phyloP scores from a whole-genome alignment of 1,140 invertebrate species.

The Drosophila guanche region DNA sequence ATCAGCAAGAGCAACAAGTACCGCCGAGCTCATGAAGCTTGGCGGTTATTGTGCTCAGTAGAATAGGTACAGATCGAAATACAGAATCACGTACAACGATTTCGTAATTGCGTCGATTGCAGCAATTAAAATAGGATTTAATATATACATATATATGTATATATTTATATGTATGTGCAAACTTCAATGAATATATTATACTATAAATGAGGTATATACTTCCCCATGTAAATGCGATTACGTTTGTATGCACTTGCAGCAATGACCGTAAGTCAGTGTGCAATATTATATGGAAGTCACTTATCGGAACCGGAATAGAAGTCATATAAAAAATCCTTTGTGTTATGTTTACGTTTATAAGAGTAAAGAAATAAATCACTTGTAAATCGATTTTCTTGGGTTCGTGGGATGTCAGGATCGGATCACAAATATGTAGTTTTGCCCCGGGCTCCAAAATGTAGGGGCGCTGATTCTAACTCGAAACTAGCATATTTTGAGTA shows the following conservation, averaged over 20 bases:
- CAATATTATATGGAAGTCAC: constrained; percentile 31
- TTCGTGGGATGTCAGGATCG: not conserved
- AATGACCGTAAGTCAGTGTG: constrained; percentile 10
- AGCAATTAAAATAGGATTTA: constrained; percentile 38
- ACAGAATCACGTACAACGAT: constrained; percentile 53
- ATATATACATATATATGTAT: constrained; percentile 40
- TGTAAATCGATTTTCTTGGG: not conserved
- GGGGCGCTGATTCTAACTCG: too few species aligned
- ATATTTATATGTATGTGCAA: constrained; percentile 37
- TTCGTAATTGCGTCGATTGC: constrained; percentile 28
- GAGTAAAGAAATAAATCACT: constrained; percentile 29
- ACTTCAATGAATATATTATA: constrained; percentile 1
- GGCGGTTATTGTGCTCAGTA: not conserved
- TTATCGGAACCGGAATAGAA: constrained; percentile 14
- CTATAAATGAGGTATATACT: constrained; percentile 1
- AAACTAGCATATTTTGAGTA: too few species aligned
- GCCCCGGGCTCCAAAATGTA: too few species aligned
- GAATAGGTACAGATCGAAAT: not conserved
- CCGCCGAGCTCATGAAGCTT: constrained; percentile 31
- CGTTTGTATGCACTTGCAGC: constrained; percentile 28
- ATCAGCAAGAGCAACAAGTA: constrained; percentile 34
- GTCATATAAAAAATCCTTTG: constrained; percentile 29
- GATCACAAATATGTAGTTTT: too few species aligned
- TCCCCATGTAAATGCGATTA: constrained; percentile 23
- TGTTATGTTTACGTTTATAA: constrained; percentile 44